Percentiles rank a stretch among this genome's conserved stretches.
Evolutionary conservation across 1,140 invertebrate species (phyloP).

Genomic region (Scylla paramamosain): DNA sequence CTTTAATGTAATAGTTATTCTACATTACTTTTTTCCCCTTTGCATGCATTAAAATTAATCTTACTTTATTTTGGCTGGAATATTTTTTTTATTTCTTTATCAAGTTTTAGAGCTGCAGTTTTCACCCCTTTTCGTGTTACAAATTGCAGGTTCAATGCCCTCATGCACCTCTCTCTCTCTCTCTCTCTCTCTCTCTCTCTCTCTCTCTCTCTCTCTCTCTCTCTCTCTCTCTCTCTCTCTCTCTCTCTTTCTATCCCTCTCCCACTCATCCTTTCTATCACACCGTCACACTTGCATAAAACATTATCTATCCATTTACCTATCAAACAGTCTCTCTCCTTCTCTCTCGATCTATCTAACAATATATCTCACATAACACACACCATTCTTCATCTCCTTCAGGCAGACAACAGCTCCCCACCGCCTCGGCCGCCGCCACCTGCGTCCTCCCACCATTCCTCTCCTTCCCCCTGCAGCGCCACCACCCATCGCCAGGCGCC

Average conservation of each 20-base stretch:
- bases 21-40: too few species aligned
- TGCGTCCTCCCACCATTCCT: neutral
- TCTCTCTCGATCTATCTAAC: constrained; percentile 31
- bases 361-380: neutral
- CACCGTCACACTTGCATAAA: too few species aligned
- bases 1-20: too few species aligned
- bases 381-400: neutral
- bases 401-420: neutral
- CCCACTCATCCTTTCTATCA: too few species aligned
- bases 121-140: neutral
- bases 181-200: constrained; percentile 28
- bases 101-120: neutral
- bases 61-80: neutral
- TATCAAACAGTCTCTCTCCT: constrained; percentile 31
- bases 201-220: neutral
- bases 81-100: neutral
- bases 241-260: neutral
- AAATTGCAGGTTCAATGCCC: neutral
- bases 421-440: neutral
- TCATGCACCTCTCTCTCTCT: neutral
- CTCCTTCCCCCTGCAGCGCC: neutral
- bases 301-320: neutral
- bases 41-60: too few species aligned
- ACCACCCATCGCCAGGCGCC: neutral
- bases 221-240: neutral